These are phyloP conservation scores for Drosophila picticornis DNA, from an alignment of 2,888 invertebrate genomes.

Conservation along the genomic window DNA sequence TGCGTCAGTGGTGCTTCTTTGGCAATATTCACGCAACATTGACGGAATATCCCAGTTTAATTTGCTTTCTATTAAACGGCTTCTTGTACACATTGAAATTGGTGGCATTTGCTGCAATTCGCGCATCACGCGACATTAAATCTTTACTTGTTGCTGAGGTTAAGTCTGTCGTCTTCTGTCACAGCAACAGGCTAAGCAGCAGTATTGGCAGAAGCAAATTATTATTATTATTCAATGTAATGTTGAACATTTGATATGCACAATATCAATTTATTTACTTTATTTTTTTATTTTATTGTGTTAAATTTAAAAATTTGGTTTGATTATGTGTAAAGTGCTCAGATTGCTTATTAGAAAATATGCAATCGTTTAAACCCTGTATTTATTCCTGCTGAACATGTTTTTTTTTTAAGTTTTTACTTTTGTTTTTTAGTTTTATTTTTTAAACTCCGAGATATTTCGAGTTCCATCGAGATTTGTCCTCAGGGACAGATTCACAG, in stretches of 20 bases:
- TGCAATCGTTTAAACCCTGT: not conserved
- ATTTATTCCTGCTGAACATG: not conserved
- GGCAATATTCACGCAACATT: slow-evolving; percentile 95
- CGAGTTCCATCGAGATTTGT: not conserved
- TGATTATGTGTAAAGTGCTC: not conserved
- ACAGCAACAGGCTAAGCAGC: not conserved
- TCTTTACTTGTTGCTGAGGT: not conserved
- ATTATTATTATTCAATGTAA: not conserved
- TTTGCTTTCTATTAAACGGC: slow-evolving; percentile 85
- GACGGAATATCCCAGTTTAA: slow-evolving; percentile 92
- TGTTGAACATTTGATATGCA: not conserved
- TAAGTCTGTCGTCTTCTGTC: not conserved
- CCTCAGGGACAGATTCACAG: not conserved
- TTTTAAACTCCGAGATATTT: not conserved
- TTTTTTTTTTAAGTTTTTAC: not conserved
- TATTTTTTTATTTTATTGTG: not conserved
- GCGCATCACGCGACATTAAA: slow-evolving; percentile 33
- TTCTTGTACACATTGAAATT: not conserved
- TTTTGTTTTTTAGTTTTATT: not conserved
- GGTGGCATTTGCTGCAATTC: slow-evolving; percentile 55
- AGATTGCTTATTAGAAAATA: not conserved
- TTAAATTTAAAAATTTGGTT: not conserved
- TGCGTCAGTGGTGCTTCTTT: slow-evolving; percentile 91
- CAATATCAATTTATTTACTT: not conserved
- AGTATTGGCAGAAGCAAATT: not conserved